Conservation (phyloP, 2,113 vertebrate species). For the Diadophis punctatus region DNA sequence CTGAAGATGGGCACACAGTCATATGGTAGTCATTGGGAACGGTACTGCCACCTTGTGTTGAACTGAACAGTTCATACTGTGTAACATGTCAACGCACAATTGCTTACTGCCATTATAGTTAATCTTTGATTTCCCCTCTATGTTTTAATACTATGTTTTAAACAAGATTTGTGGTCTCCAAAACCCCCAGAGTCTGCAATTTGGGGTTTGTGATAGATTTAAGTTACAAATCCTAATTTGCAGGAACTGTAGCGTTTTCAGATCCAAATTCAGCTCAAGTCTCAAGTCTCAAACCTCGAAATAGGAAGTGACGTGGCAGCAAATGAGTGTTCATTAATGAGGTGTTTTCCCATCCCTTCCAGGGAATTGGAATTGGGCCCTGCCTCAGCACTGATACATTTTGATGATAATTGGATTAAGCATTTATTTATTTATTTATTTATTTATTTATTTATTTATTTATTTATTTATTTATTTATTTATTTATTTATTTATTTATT, state of each 20-base stretch:
- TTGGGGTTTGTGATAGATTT: neutral
- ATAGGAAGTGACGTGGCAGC: neutral
- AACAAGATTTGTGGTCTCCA: neutral
- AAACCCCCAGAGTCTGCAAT: neutral
- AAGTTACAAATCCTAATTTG: neutral
- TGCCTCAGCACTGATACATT: neutral
- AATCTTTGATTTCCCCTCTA: neutral
- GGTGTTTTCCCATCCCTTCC: neutral
- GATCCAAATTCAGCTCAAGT: neutral
- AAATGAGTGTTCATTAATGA: neutral
- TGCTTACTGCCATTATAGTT: neutral
- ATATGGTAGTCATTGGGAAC: neutral
- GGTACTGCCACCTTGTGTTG: neutral
- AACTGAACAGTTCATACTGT: neutral
- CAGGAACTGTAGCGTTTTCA: neutral
- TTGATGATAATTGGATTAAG: neutral
- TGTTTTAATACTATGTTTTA: neutral
- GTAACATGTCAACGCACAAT: neutral
- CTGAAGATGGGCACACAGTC: neutral
- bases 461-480: too few species aligned
- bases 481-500: too few species aligned
- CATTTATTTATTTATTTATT: too few species aligned
- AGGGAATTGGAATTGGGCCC: neutral
- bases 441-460: too few species aligned
- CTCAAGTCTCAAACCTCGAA: neutral